These are phyloP conservation scores for Ochotona curzoniae DNA, from an alignment of 2,113 vertebrate species.

Conservation along the genomic window DNA sequence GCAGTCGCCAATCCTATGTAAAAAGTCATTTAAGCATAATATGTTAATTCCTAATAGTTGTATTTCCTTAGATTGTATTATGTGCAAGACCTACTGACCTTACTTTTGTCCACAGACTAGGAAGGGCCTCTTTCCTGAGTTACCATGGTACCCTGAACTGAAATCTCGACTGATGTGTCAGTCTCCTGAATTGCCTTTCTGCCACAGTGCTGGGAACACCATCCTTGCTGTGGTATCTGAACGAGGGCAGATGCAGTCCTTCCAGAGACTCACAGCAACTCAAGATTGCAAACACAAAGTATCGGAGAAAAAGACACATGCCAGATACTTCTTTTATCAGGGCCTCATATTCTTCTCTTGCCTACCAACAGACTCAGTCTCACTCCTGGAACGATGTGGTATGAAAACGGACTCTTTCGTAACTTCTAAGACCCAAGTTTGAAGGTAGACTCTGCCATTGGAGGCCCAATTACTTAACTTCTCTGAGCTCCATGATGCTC, in stretches of 20 bases:
- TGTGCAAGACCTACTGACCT: background rate
- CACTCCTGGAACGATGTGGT: background rate
- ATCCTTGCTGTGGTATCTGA: background rate
- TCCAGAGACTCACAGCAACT: background rate
- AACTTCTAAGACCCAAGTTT: background rate
- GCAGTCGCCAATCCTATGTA: background rate
- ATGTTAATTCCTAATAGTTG: background rate
- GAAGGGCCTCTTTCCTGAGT: background rate
- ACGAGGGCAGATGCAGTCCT: background rate
- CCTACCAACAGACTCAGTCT: background rate
- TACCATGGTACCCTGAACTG: background rate
- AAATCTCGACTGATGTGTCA: background rate
- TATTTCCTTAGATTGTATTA: background rate
- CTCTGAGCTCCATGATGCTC: background rate
- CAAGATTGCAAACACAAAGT: background rate
- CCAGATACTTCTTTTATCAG: background rate
- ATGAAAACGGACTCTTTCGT: background rate
- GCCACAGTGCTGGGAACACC: background rate
- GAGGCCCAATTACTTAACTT: background rate
- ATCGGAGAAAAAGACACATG: background rate
- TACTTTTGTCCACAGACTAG: background rate
- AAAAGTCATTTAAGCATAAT: conserved; percentile 4
- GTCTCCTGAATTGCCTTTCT: background rate
- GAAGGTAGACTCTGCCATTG: background rate
- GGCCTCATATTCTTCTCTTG: background rate